A percentile compares a stretch with the other conserved stretches of the same genome.
Conservation (phyloP, 2,888 invertebrate genomes). For the Drosophila pegasa region DNA sequence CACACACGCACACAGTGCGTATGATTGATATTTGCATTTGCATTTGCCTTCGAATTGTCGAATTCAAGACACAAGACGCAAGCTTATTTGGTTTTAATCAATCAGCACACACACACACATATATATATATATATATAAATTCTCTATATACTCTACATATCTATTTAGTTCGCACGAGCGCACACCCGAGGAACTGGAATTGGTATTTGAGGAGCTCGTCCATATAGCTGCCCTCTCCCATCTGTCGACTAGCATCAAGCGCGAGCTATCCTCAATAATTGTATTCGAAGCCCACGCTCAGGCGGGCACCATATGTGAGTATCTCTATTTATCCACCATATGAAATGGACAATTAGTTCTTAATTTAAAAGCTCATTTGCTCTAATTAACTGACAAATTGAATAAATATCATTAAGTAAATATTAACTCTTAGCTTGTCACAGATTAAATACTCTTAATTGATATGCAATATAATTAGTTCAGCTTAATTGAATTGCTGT, state of each 20-base stretch:
- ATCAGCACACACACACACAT: constrained; percentile 12
- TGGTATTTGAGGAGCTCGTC: constrained; percentile 92
- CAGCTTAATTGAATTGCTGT: neutral
- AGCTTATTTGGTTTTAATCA: constrained; percentile 54
- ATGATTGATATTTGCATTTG: constrained; percentile 28
- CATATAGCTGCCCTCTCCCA: constrained; percentile 93
- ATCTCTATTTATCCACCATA: no score
- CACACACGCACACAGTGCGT: constrained; percentile 10
- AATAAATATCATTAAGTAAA: neutral
- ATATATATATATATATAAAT: neutral
- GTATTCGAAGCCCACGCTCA: constrained; percentile 92
- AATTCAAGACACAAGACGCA: constrained; percentile 13
- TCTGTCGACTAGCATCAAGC: constrained; percentile 92
- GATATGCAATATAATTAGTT: neutral
- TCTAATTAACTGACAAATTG: constrained; percentile 25
- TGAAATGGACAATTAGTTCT: constrained; percentile 9
- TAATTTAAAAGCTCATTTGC: constrained; percentile 27
- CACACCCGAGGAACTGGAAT: constrained; percentile 91
- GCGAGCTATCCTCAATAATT: constrained; percentile 91
- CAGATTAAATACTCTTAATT: neutral
- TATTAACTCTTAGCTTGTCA: constrained; percentile 5
- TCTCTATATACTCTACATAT: neutral
- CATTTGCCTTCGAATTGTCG: constrained; percentile 27
- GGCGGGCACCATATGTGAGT: constrained; percentile 91
- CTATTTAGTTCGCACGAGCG: constrained; percentile 89